Percentiles rank a stretch among this genome's conserved stretches.
Evolutionary conservation across 2,888 invertebrate genomes (phyloP).

Genomic region (Nudaria mundana): DNA sequence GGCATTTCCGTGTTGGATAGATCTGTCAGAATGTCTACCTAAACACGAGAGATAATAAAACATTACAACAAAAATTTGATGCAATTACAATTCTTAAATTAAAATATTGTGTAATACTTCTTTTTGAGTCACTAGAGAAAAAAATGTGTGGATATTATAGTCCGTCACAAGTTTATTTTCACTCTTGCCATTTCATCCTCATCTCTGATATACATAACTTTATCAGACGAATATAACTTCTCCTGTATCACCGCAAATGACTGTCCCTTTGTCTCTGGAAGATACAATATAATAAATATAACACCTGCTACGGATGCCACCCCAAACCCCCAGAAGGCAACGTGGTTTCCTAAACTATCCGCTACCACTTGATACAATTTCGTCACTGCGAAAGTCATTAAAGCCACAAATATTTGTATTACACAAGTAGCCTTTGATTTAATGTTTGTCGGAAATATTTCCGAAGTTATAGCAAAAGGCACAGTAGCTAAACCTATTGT

Average conservation of each 20-base stretch:
- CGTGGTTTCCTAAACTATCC: conserved; percentile 71
- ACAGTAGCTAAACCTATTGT: conserved; percentile 83
- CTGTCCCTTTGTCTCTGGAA: conserved; percentile 83
- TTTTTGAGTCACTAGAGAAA: not conserved
- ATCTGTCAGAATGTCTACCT: conserved; percentile 8
- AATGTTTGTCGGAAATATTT: conserved; percentile 83
- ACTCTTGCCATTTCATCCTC: conserved; percentile 59
- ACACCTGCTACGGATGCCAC: conserved; percentile 74
- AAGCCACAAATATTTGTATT: conserved; percentile 81
- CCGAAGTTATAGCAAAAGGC: conserved; percentile 83
- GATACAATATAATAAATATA: conserved; percentile 70
- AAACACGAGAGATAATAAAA: too few relatives aligned
- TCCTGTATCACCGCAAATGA: conserved; percentile 82
- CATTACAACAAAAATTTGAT: not conserved
- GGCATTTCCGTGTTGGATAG: too few relatives aligned
- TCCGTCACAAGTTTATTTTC: conserved; percentile 51
- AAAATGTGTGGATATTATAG: too few relatives aligned
- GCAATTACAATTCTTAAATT: not conserved
- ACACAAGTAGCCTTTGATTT: conserved; percentile 84
- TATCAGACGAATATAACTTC: conserved; percentile 60
- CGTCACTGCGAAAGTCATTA: conserved; percentile 81
- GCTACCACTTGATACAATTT: conserved; percentile 80
- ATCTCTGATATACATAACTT: conserved; percentile 59
- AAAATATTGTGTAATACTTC: not conserved
- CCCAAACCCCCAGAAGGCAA: conserved; percentile 81